Evolutionary conservation across 2,797 vertebrate genomes (phyloP).

Genomic region (Amblyraja radiata): DNA sequence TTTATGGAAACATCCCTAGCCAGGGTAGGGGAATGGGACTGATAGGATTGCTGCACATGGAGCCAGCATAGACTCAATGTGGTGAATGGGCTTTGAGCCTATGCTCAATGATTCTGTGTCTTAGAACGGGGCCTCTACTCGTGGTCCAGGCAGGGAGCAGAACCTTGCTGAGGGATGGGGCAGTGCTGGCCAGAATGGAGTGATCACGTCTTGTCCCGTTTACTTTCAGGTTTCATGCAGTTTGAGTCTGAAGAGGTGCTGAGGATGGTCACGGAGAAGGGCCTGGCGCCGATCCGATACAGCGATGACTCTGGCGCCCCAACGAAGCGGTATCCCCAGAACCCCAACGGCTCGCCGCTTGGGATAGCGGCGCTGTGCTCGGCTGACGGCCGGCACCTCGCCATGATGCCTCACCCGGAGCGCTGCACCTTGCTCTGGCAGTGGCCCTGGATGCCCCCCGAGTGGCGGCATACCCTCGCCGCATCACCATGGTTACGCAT

Average conservation of each 20-base stretch:
- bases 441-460: constrained; percentile 75
- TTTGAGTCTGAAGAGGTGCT: constrained; percentile 61
- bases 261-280: constrained; percentile 52
- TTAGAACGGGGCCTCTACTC: no score
- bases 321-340: constrained; percentile 74
- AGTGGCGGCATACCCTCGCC: constrained; percentile 54
- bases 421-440: constrained; percentile 80
- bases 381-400: constrained; percentile 74
- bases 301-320: constrained; percentile 71
- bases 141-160: no score
- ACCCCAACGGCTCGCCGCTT: constrained; percentile 78
- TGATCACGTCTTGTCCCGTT: not conserved
- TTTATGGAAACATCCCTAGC: no score
- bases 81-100: no score
- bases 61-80: no score
- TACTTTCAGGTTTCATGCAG: constrained; percentile 69
- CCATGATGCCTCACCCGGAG: constrained; percentile 88
- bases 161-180: not conserved
- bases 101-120: no score
- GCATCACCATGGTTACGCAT: constrained; percentile 75
- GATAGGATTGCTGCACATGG: no score
- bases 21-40: no score
- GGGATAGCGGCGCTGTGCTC: constrained; percentile 77
- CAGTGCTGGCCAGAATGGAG: not conserved
- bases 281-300: constrained; percentile 70